Percentiles rank a stretch among this genome's conserved stretches.
Evolutionary conservation across 2,797 vertebrate species (phyloP).

Genomic region (Galago senegalensis): DNA sequence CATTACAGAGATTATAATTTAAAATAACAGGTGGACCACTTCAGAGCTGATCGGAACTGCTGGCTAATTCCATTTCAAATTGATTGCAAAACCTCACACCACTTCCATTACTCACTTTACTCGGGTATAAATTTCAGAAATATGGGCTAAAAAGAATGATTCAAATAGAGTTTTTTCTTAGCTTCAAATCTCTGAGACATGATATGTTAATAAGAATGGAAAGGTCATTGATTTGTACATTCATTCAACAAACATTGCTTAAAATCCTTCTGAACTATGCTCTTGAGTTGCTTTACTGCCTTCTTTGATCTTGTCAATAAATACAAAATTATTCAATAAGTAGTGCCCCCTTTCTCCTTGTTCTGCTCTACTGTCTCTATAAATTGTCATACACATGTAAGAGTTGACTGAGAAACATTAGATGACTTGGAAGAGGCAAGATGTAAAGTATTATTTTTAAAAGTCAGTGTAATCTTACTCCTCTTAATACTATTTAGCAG

Average conservation of each 20-base stretch:
- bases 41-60: slow-evolving; percentile 57
- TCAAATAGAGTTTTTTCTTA: background rate
- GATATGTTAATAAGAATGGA: slow-evolving; percentile 16
- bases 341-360: background rate
- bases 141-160: slow-evolving; percentile 22
- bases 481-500: background rate
- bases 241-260: background rate
- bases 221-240: background rate
- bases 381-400: background rate
- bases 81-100: slow-evolving; percentile 19
- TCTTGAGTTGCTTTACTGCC: background rate
- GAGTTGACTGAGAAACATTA: background rate
- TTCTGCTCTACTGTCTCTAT: background rate
- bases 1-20: slow-evolving; percentile 78
- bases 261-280: background rate
- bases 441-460: background rate
- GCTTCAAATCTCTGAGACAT: slow-evolving; percentile 8
- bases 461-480: background rate
- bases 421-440: background rate
- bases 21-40: slow-evolving; percentile 72
- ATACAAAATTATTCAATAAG: background rate
- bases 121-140: slow-evolving; percentile 55
- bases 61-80: slow-evolving; percentile 56
- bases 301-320: background rate
- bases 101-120: slow-evolving; percentile 42